Conservation (phyloP, 2,113 vertebrate species). For the Caranx melampygus region DNA sequence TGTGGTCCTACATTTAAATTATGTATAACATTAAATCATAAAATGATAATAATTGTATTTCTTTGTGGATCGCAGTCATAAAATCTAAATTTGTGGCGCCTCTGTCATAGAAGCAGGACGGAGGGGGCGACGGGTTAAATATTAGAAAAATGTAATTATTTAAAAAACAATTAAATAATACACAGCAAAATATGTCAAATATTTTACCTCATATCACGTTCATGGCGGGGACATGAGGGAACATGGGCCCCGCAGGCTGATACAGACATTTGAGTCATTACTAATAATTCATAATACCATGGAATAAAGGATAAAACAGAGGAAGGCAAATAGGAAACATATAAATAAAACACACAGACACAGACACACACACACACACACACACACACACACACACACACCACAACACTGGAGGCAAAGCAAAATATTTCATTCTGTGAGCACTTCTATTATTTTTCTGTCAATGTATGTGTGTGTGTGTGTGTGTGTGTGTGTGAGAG, state of each 20-base stretch:
- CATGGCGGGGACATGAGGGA: not conserved
- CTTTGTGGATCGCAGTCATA: not conserved
- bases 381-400: not conserved
- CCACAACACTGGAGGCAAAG: not conserved
- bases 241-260: not conserved
- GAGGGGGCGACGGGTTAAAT: not conserved
- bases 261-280: not conserved
- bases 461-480: not conserved
- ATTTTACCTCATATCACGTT: not conserved
- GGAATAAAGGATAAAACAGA: not conserved
- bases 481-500: conserved; percentile 2
- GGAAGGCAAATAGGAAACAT: not conserved
- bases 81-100: not conserved
- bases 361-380: not conserved
- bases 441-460: conserved; percentile 24
- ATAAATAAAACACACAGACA: not conserved
- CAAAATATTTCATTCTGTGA: conserved; percentile 17
- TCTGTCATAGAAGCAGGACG: not conserved
- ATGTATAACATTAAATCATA: not conserved
- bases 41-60: conserved; percentile 2
- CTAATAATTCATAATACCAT: not conserved
- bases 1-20: too few relatives aligned
- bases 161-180: not conserved
- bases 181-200: not conserved
- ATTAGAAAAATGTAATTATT: not conserved